These are phyloP conservation scores for Teinopalpus imperialis DNA, from an alignment of 2,888 invertebrate genomes.

Conservation along the genomic window DNA sequence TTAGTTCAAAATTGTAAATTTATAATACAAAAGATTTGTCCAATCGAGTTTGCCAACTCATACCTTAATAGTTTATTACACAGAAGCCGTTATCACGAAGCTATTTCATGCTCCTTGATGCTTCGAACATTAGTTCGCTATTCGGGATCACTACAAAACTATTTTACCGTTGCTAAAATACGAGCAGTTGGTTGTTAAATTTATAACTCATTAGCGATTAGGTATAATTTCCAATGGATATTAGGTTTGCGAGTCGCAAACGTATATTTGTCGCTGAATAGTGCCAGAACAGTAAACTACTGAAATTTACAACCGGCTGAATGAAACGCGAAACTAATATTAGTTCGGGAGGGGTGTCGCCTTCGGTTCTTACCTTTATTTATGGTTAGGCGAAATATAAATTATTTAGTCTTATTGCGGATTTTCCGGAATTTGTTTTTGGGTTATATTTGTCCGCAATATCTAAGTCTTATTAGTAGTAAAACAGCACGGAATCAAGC, in stretches of 20 bases:
- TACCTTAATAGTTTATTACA: constrained; percentile 16
- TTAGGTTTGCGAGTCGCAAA: constrained; percentile 47
- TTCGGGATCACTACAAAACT: constrained; percentile 23
- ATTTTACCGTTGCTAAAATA: constrained; percentile 16
- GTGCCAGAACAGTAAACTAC: constrained; percentile 61
- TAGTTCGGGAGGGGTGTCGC: constrained; percentile 50
- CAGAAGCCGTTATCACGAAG: constrained; percentile 26
- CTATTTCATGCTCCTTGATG: constrained; percentile 31
- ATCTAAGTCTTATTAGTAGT: background rate
- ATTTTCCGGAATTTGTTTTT: constrained; percentile 19
- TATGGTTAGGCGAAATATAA: constrained; percentile 31
- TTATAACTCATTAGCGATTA: constrained; percentile 29
- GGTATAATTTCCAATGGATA: constrained; percentile 41
- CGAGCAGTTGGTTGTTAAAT: constrained; percentile 15
- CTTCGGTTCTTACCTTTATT: constrained; percentile 35
- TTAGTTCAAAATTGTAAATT: too few species aligned
- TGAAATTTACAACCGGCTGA: constrained; percentile 55
- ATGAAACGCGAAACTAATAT: constrained; percentile 61
- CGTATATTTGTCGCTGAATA: constrained; percentile 50
- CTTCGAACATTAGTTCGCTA: constrained; percentile 29
- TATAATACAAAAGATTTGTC: constrained; percentile 55
- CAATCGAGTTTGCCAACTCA: constrained; percentile 34
- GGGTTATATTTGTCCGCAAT: constrained; percentile 5
- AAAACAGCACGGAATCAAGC: too few species aligned
- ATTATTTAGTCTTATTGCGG: constrained; percentile 19